Evolutionary conservation across 1,140 invertebrate species (phyloP).

Genomic region (Drosophila pandora): DNA sequence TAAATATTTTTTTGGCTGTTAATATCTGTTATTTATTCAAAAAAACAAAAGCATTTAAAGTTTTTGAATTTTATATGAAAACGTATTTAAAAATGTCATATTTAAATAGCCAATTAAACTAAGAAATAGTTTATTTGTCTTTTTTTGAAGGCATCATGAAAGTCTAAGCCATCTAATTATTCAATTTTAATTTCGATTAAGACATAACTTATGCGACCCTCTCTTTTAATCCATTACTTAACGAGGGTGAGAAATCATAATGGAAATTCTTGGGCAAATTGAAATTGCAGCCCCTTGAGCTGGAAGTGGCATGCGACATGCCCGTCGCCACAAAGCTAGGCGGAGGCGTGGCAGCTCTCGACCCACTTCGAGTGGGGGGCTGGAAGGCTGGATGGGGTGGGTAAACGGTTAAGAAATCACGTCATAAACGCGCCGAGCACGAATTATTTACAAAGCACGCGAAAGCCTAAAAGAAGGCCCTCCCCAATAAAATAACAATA

Average conservation of each 20-base stretch:
- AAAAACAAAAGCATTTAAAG: not conserved
- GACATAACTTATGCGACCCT: not conserved
- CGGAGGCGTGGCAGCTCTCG: constrained; percentile 29
- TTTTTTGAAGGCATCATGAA: not conserved
- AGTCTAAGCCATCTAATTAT: not conserved
- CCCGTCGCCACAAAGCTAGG: not conserved
- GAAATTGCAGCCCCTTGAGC: constrained; percentile 51
- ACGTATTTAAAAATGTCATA: not conserved
- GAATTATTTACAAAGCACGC: constrained; percentile 80
- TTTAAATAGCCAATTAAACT: no score
- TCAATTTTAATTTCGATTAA: not conserved
- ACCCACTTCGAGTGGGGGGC: constrained; percentile 8
- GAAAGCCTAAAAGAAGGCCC: constrained; percentile 74
- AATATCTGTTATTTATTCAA: not conserved
- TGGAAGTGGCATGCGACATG: constrained; percentile 36
- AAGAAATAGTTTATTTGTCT: no score
- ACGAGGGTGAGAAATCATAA: constrained; percentile 28
- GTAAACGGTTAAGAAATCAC: constrained; percentile 73
- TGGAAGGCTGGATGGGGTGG: constrained; percentile 1
- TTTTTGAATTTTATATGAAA: not conserved
- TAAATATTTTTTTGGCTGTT: not conserved
- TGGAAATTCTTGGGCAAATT: constrained; percentile 57
- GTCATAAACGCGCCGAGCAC: constrained; percentile 77
- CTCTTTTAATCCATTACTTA: not conserved
- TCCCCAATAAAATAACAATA: constrained; percentile 79